Evolutionary conservation across 1,140 invertebrate genomes (phyloP), one percentile per base, ranked within the genome.

Genomic region (Brachionus angularis): DNA sequence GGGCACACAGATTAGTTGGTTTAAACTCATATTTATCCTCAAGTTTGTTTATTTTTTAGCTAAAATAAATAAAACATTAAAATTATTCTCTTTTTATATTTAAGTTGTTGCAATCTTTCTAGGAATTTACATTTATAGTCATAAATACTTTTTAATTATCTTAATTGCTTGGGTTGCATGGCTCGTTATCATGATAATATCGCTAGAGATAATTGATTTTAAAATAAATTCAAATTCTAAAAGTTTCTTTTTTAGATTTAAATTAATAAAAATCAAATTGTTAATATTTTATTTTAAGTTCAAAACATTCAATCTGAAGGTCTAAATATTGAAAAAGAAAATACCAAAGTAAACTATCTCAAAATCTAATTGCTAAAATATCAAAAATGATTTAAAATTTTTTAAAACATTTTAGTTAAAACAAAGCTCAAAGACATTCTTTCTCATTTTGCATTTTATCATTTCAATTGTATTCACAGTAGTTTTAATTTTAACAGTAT

Each of bases 141-240:
- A 58, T 39, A 58, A 58, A 39, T 58, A 42, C 18, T 34, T 39
- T 23, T 58, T 31, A 34, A 39, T 58, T 23, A 18, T 7, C 27
- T 58, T 58, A 8, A 5, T 42, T 39, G 7, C 33, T 18, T 58
- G 53, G 53, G 25, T 58, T 25, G 31, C 39, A 14, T 58, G 53
- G 53, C 53, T 58, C 1, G 21, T 58, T 12, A 36, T 58, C 14
- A 21, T 58, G 10, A 12, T 58, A 0, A 23, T 58, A 4, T 16
- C 25, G 36, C 39, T 58, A 23, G 53, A 58, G 39, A 34, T 58
- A 10, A 36, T 58, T 25, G 7, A 58, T 39, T 58, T 18, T 39
- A 36, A 21, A 58, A 36, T 42, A 3, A 14, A 18, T 23, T 36
- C 53, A 25, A 58, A 16, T 58, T 31, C 36, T 58, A 58, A 39